Percentiles rank a stretch among this genome's conserved stretches.
phyloP scores from a whole-genome alignment of 2,888 invertebrate species.

The Pollenia griseotomentosa region DNA sequence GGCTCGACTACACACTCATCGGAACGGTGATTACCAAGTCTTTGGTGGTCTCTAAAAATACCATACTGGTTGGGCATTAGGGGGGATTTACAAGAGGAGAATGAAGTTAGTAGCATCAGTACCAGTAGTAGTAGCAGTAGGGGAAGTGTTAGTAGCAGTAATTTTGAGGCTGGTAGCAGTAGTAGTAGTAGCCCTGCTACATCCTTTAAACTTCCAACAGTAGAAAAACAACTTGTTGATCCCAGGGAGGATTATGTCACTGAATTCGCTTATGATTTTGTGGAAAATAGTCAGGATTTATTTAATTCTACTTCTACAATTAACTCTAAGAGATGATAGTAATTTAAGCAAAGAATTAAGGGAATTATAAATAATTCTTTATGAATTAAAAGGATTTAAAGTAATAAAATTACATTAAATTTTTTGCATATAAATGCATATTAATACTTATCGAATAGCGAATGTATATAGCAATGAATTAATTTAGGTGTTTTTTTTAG shows the following conservation, averaged over 20 bases:
- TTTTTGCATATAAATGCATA: conserved; percentile 28
- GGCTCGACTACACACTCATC: conserved; percentile 81
- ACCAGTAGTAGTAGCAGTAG: conserved; percentile 11
- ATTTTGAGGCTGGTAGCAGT: not conserved
- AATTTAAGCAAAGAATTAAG: conserved; percentile 58
- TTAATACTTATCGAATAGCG: conserved; percentile 26
- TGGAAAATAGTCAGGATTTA: conserved; percentile 36
- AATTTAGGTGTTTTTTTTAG: conserved; percentile 14
- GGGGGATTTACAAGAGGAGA: conserved; percentile 14
- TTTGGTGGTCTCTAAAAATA: conserved; percentile 75
- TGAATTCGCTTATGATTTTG: conserved; percentile 3
- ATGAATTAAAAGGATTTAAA: conserved; percentile 16
- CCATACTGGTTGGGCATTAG: conserved; percentile 71
- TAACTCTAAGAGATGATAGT: conserved; percentile 66
- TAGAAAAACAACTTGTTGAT: not conserved
- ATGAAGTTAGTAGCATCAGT: conserved; percentile 44
- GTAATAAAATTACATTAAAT: conserved; percentile 54
- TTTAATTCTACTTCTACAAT: conserved; percentile 49
- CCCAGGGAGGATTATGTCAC: conserved; percentile 17
- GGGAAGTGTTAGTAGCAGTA: conserved; percentile 62
- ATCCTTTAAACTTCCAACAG: not conserved
- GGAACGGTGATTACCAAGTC: conserved; percentile 83
- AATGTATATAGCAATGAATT: conserved; percentile 47
- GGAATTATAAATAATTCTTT: conserved; percentile 34
- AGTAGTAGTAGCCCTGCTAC: not conserved